Conservation (phyloP, 1,140 invertebrate species). For the Drosophila subpulchrella region DNA sequence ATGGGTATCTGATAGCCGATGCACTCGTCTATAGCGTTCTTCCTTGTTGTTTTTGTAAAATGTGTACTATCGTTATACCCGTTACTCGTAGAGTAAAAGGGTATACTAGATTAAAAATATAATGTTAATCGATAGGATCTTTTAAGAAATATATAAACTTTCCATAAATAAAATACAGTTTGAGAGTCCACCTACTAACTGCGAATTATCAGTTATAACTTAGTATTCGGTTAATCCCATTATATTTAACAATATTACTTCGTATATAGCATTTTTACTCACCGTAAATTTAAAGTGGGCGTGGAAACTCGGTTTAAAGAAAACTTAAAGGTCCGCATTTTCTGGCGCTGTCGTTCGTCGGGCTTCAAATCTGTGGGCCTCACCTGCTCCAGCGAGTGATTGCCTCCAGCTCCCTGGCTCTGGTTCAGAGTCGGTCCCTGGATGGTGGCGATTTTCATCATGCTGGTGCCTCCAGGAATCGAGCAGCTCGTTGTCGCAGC, state of each 20-base stretch:
- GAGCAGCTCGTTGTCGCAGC: constrained; percentile 68
- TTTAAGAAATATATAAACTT: too few relatives aligned
- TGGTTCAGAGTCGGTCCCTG: constrained; percentile 25
- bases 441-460: constrained; percentile 66
- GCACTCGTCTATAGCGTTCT: too few relatives aligned
- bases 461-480: constrained; percentile 44
- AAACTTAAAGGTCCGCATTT: constrained; percentile 88
- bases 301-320: constrained; percentile 87
- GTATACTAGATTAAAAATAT: too few relatives aligned
- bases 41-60: too few relatives aligned
- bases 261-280: constrained; percentile 20
- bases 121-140: too few relatives aligned
- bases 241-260: neutral
- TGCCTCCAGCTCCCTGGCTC: constrained; percentile 22
- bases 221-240: too few relatives aligned
- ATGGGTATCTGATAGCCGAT: too few relatives aligned
- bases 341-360: constrained; percentile 85
- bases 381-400: constrained; percentile 46
- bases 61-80: too few relatives aligned
- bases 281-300: constrained; percentile 88
- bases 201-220: too few relatives aligned
- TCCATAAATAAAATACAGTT: too few relatives aligned
- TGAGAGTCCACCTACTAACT: too few relatives aligned
- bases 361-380: constrained; percentile 85
- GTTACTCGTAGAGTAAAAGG: too few relatives aligned